These are phyloP conservation scores for Isichthys henryi DNA, from an alignment of 2,113 vertebrate genomes.

Conservation along the genomic window DNA sequence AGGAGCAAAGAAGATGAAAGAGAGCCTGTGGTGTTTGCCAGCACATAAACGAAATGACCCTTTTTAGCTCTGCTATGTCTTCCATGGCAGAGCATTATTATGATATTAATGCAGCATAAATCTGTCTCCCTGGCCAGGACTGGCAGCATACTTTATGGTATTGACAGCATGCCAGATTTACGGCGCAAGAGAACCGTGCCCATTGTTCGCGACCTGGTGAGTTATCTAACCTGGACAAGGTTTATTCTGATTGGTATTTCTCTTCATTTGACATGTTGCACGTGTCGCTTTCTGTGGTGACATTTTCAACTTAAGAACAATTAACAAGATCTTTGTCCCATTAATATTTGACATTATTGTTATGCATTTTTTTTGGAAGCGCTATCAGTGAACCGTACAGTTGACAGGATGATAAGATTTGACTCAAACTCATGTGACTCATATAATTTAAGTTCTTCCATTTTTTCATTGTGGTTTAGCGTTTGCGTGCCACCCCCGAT, in stretches of 20 bases:
- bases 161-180: conserved; percentile 98
- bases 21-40: conserved; percentile 43
- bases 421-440: background rate
- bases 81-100: conserved; percentile 57
- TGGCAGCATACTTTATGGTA: conserved; percentile 86
- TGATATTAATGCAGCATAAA: conserved; percentile 68
- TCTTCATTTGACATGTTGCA: conserved; percentile 46
- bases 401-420: background rate
- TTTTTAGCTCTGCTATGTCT: conserved; percentile 49
- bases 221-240: conserved; percentile 57
- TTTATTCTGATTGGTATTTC: conserved; percentile 40
- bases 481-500: background rate
- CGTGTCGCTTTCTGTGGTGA: background rate
- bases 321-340: background rate
- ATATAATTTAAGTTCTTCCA: background rate
- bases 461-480: background rate
- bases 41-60: conserved; percentile 52
- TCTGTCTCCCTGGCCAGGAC: conserved; percentile 62
- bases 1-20: conserved; percentile 20
- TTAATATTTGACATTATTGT: background rate
- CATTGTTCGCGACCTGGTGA: conserved; percentile 93
- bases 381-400: background rate
- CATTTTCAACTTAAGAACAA: background rate
- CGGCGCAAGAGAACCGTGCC: conserved; percentile 90
- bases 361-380: background rate